Evolutionary conservation across 2,113 vertebrate genomes (phyloP), one percentile per base, ranked within the genome.

Genomic region (Vombatus ursinus): DNA sequence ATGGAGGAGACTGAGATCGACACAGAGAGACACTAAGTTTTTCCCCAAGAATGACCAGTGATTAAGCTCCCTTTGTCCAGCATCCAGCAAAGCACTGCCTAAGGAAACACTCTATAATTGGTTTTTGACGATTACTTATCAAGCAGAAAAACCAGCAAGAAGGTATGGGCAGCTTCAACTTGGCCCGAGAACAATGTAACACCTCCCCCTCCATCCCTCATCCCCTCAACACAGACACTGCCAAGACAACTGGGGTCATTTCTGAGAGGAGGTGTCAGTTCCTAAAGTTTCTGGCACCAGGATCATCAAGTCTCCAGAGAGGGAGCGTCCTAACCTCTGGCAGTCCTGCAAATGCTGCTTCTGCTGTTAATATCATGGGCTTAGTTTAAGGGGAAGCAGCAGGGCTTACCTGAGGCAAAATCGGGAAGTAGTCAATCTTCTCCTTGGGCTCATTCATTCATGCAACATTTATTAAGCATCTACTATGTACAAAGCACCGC

Each of bases 91-190:
- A 44, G 0, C 5, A 37, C 90, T 93, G 31, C 77, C 25, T 3
- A 90, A 84, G 68, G 50, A 92, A 92, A 14, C 12, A 95, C 51
- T 57, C 24, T n/a, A 47, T 94, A 94, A 91, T 44, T 92, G 1
- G 90, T 49, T 94, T 50, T 50, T 52, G 52, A 9, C 90, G 44
- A 61, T 94, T 57, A 52, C 23, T 44, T 93, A 68, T 68, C 23
- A 92, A 84, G 49, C 14, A 91, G 92, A 97, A 95, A 94, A 94
- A 49, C 1, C 93, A 95, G 6, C 54, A 50, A 57, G 9, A 37
- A 26, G n/a, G 16, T 44, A 44, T 44, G 61, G 37, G 31, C 31
- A 68, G 61, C 12, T 77, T 84, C 37, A 84, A 44, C 68, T 84
- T 84, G 37, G n/a, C 68, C n/a, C 0, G 7, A 84, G 68, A 44